These are phyloP conservation scores for Lasius platythorax DNA, from an alignment of 2,888 invertebrate genomes.

Conservation along the genomic window DNA sequence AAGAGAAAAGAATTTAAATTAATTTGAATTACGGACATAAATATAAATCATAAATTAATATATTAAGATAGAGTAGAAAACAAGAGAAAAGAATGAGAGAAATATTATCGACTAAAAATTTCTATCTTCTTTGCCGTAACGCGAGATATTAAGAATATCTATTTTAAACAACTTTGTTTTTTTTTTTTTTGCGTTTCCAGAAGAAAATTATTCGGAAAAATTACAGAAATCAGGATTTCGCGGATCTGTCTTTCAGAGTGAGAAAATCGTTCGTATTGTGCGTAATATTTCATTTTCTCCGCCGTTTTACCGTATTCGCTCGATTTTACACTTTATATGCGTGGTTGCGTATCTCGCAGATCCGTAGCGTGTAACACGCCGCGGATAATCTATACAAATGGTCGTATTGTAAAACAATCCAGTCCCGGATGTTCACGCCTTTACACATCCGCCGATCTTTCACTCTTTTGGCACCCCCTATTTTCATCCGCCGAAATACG, in stretches of 20 bases:
- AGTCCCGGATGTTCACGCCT: not conserved
- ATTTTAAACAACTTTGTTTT: not conserved
- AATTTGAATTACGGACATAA: not conserved
- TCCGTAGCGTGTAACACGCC: not conserved
- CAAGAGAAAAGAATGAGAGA: slow-evolving; percentile 18
- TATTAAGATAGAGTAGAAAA: slow-evolving; percentile 6
- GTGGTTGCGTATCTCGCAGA: not conserved
- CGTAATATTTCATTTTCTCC: not conserved
- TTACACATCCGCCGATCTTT: slow-evolving; percentile 6
- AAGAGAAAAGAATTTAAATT: slow-evolving; percentile 8
- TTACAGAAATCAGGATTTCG: not conserved
- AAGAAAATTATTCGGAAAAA: not conserved
- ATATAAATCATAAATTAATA: slow-evolving; percentile 17
- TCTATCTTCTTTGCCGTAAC: not conserved
- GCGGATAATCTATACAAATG: slow-evolving; percentile 35
- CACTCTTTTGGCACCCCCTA: not conserved
- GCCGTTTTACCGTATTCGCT: not conserved
- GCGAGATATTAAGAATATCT: not conserved
- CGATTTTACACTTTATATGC: not conserved
- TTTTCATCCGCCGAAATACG: slow-evolving; percentile 27
- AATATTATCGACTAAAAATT: not conserved
- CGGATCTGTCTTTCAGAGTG: not conserved
- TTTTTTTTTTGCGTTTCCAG: not conserved
- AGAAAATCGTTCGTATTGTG: not conserved
- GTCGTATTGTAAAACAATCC: slow-evolving; percentile 22